These are phyloP conservation scores for Rhynchotus rufescens DNA, from an alignment of 2,797 vertebrate genomes.

Conservation along the genomic window DNA sequence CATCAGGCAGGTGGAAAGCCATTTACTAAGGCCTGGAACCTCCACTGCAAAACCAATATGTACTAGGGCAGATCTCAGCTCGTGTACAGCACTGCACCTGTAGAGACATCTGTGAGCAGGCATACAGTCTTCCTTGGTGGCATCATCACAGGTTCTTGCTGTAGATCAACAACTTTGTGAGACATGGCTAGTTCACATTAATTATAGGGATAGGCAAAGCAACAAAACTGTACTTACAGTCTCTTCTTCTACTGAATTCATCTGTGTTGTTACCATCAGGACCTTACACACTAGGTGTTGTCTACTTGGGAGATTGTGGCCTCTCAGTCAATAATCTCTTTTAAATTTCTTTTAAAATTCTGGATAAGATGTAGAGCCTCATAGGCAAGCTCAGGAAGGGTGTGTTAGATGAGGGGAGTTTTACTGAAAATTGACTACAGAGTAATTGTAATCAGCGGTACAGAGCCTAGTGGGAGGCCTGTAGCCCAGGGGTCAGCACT, in stretches of 20 bases:
- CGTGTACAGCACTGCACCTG: not conserved
- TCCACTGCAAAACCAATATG: not conserved
- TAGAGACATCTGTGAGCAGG: not conserved
- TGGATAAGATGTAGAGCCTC: too few relatives aligned
- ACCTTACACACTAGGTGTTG: not conserved
- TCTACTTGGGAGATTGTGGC: not conserved
- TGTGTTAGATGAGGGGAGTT: too few relatives aligned
- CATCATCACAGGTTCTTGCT: not conserved
- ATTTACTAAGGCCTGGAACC: not conserved
- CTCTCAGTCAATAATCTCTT: not conserved
- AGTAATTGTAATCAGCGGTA: too few relatives aligned
- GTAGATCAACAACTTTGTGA: not conserved
- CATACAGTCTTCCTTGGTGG: not conserved
- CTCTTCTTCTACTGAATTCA: not conserved
- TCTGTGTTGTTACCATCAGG: not conserved
- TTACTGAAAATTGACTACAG: too few relatives aligned
- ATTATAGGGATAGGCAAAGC: not conserved
- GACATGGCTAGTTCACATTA: fast-evolving
- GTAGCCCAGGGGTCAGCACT: too few relatives aligned
- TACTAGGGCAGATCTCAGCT: not conserved
- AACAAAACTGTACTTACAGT: not conserved
- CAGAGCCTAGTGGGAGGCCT: too few relatives aligned
- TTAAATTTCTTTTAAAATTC: not conserved
- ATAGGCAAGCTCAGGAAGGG: too few relatives aligned
- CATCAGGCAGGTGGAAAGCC: not conserved